phyloP scores from a whole-genome alignment of 2,797 vertebrate species.

The Brachymystax lenok region DNA sequence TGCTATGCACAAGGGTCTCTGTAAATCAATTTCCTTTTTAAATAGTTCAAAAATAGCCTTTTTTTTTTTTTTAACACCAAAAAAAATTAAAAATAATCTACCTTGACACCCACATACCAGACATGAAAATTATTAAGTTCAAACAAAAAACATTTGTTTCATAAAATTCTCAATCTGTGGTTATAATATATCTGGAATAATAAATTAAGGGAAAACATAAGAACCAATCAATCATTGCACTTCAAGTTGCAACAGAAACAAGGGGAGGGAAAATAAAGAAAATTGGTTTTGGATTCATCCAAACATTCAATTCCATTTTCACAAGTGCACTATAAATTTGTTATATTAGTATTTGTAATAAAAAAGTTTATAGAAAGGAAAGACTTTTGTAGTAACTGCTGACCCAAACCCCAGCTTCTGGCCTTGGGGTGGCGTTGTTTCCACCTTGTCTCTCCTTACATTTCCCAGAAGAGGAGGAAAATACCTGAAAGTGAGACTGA shows the following conservation, averaged over 20 bases:
- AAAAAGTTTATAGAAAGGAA: slow-evolving; percentile 65
- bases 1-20: slow-evolving; percentile 29
- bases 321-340: slow-evolving; percentile 72
- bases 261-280: slow-evolving; percentile 36
- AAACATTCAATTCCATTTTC: slow-evolving; percentile 59
- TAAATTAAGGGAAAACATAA: slow-evolving; percentile 63
- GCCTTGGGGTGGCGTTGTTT: slow-evolving; percentile 25
- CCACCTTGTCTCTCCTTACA: slow-evolving; percentile 22
- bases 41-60: slow-evolving; percentile 74
- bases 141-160: slow-evolving; percentile 12
- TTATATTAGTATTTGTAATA: slow-evolving; percentile 50
- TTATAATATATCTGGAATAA: slow-evolving; percentile 49
- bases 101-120: slow-evolving; percentile 54
- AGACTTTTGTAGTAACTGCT: slow-evolving; percentile 34
- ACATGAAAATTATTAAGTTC: slow-evolving; percentile 29
- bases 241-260: slow-evolving; percentile 63
- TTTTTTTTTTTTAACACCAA: slow-evolving; percentile 46
- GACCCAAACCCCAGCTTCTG: slow-evolving; percentile 39
- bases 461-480: slow-evolving; percentile 43
- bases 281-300: slow-evolving; percentile 48
- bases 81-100: slow-evolving; percentile 25
- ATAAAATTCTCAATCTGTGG: slow-evolving; percentile 25
- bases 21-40: slow-evolving; percentile 45
- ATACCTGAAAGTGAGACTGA: slow-evolving; percentile 78
- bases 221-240: slow-evolving; percentile 65